phyloP scores from a whole-genome alignment of 2,797 vertebrate genomes.

The Clarias fuscus region DNA sequence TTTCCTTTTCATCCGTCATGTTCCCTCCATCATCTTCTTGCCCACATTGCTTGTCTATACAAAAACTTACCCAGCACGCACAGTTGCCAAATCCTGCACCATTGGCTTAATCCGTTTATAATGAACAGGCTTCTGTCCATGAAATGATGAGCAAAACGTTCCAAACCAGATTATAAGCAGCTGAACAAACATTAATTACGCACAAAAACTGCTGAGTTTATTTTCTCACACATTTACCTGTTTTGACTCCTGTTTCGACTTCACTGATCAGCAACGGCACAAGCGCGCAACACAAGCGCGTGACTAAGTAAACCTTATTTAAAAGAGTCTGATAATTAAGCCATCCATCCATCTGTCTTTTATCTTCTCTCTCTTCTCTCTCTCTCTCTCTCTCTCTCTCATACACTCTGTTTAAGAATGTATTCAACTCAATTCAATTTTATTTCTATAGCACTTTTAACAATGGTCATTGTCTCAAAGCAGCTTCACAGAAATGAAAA shows the following conservation, averaged over 20 bases:
- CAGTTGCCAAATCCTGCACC: not conserved
- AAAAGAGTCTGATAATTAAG: not conserved
- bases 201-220: not conserved
- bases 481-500: no score
- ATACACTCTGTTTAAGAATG: not conserved
- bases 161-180: not conserved
- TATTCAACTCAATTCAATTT: no score
- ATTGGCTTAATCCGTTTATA: not conserved
- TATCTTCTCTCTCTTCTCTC: not conserved
- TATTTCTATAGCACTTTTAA: no score
- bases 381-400: not conserved
- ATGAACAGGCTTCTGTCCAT: not conserved
- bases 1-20: not conserved
- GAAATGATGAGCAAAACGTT: not conserved
- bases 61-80: not conserved
- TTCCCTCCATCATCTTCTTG: not conserved
- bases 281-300: not conserved
- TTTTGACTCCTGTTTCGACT: not conserved
- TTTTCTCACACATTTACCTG: not conserved
- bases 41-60: no score
- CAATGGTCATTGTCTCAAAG: no score
- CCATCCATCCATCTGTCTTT: slow-evolving; percentile 16
- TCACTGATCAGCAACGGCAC: not conserved
- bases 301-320: not conserved
- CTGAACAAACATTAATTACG: not conserved